A percentile compares a stretch with the other conserved stretches of the same genome.
Evolutionary conservation across 2,888 invertebrate species (phyloP).

Genomic region (Fissipunctia ypsillon): DNA sequence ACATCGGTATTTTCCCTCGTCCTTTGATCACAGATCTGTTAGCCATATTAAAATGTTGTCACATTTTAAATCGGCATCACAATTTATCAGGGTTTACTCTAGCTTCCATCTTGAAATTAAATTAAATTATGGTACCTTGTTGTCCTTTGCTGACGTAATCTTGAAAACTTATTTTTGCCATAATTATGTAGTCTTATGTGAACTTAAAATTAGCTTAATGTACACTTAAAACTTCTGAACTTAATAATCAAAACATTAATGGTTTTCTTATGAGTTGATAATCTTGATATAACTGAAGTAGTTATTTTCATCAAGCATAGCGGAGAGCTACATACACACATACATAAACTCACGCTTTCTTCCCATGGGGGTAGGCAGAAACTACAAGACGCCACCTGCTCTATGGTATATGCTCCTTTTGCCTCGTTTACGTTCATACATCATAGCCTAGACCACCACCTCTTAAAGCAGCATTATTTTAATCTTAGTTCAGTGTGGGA

Average conservation of each 20-base stretch:
- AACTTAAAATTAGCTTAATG: too few species aligned
- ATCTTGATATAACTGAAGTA: neutral
- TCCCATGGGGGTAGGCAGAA: too few species aligned
- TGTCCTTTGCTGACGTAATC: neutral
- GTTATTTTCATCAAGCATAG: neutral
- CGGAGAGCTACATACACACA: too few species aligned
- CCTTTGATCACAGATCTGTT: conserved; percentile 16
- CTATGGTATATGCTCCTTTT: too few species aligned
- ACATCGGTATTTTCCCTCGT: neutral
- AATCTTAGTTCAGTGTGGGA: too few species aligned
- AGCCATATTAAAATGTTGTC: neutral
- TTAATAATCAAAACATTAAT: neutral
- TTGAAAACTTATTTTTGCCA: neutral
- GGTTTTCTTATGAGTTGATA: neutral
- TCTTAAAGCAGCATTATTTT: too few species aligned
- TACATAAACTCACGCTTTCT: too few species aligned
- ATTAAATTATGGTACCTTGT: neutral
- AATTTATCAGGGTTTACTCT: conserved; percentile 17
- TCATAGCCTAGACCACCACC: too few species aligned
- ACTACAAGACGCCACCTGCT: too few species aligned
- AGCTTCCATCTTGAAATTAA: conserved; percentile 2
- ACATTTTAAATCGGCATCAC: conserved; percentile 6
- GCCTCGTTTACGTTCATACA: too few species aligned
- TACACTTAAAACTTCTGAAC: neutral
- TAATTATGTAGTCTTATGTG: too few species aligned